Evolutionary conservation across 2,888 invertebrate species (phyloP), one percentile per base, ranked within the genome.

Genomic region (Acrocyrtus sp.): DNA sequence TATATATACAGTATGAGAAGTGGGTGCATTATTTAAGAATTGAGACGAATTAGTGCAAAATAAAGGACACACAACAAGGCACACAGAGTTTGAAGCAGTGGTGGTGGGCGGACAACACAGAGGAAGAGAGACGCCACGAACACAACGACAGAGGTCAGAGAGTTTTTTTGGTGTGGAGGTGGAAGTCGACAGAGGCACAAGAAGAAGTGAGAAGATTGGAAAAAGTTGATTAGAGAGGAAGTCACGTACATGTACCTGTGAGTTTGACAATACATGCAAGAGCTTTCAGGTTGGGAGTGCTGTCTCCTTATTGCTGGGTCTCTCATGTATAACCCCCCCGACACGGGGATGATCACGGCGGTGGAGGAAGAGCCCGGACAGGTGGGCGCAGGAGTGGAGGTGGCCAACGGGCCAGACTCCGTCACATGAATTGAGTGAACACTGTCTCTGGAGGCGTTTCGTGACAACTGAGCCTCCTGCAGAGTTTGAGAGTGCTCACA

Each of bases 241-340:
- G 34, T 63, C 45, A 70, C 70, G 50, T 70, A 69, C 56, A 65
- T 63, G 72, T 76, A 88, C 88, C 83, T 90, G 68, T 80, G 90
- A 83, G 88, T 83, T 88, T 87, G 80, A 79, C 83, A 82, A 67
- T 80, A 81, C 66, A 80, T 81, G 78, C 81, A 86, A 63, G 89
- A 88, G 74, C 92, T 90, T 86, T 93, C 93, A 78, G 93, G 93
- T 84, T 93, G 93, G 80, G 92, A 93, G 84, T 93, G 93, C 87
- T 93, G 95, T 63, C 95, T 90, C 84, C 95, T 93, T 83, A 95
- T 94, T 84, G 81, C 89, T 88, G 84, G 87, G 80, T 90, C 89
- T 62, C 67, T 70, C 2, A 17, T 3, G 63, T 50, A 24, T 61
- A 39, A 63, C 63, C 41, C 70, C 68, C 45, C 69, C 54, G 29